Base-by-base conservation (phyloP, 2,888 invertebrate genomes). In the Hemicrepidius hirtus region DNA sequence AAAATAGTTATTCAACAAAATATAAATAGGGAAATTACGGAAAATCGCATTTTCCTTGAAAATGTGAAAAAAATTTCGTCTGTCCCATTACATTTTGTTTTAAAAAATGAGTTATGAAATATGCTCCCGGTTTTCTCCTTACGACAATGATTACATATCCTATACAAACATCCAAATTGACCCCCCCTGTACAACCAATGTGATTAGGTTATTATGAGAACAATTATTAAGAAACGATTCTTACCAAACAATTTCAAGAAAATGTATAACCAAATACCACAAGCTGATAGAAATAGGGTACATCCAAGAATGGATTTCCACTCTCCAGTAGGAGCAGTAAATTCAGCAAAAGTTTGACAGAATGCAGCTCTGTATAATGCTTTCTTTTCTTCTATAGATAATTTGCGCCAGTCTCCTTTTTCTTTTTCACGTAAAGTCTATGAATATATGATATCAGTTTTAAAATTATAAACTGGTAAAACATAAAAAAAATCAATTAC, bases 341-440 rank as follows among this genome's bases (percentile, higher is more conserved):
- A 88, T 87, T 94, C 94, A 57, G 91, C 86, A 81, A 91, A 91
- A 1, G 94, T 94, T 81, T 91, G 90, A 76, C 93, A 89, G 86
- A 92, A 94, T 79, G 91, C 91, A 41, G 91, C 89, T 78, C 94
- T 86, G 86, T 94, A 94, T 73, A 94, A 83, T 21, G 87, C 87
- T 86, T 94, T 94, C 86, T 93, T 94, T 77, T 94, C 94, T 68
- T 91, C 92, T 37, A 90, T 76, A 0, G 90, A 88, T 50, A 94
- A 83, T 71, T 88, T 89, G 79, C 90, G 90, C 94, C 94, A 94
- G 83, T 93, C 92, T 35, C 92, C 92, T 82, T 91, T 90, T 83
- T 94, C 93, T 84, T 94, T 94, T 79, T 91, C 89, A 67, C 90
- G 86, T 50, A 94, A 84, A 10, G 90, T 89, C 86, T 89, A 32